Percentiles rank a stretch among this genome's conserved stretches.
These are phyloP conservation scores for Bombus consobrinus DNA, from an alignment of 1,140 invertebrate genomes.

Conservation along the genomic window DNA sequence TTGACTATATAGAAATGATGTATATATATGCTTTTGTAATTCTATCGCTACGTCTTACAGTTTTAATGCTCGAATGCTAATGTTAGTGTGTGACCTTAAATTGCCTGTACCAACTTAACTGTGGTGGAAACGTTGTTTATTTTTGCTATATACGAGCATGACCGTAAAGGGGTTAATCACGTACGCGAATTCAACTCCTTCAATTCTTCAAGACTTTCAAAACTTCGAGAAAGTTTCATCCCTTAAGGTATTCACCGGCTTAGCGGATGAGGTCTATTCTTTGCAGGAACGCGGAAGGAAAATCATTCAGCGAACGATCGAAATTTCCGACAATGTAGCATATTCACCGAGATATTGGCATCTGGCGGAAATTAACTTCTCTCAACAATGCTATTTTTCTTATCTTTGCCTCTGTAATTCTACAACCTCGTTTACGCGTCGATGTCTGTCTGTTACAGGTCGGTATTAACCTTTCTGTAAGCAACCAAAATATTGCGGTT, in stretches of 20 bases:
- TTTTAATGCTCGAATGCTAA: no score
- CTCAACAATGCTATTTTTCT: slow-evolving; percentile 1
- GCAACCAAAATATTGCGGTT: background rate
- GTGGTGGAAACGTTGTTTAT: no score
- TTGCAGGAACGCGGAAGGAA: background rate
- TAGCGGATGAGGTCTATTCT: background rate
- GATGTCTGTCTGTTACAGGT: no score
- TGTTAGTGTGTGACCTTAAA: no score
- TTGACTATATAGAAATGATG: no score
- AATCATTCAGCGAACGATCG: slow-evolving; percentile 10
- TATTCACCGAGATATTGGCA: background rate
- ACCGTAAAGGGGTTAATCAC: no score
- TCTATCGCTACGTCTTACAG: no score
- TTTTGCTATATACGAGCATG: no score
- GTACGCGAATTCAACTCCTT: background rate
- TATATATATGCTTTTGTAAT: no score
- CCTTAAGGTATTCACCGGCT: background rate
- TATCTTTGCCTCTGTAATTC: background rate
- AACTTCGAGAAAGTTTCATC: background rate
- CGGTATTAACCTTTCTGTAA: background rate
- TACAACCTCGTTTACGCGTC: background rate
- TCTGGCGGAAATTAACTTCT: slow-evolving; percentile 3
- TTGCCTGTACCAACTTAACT: no score
- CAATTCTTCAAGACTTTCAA: background rate
- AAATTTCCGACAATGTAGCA: slow-evolving; percentile 4